Evolutionary conservation across 2,113 vertebrate species (phyloP).

Genomic region (Mus pahari): DNA sequence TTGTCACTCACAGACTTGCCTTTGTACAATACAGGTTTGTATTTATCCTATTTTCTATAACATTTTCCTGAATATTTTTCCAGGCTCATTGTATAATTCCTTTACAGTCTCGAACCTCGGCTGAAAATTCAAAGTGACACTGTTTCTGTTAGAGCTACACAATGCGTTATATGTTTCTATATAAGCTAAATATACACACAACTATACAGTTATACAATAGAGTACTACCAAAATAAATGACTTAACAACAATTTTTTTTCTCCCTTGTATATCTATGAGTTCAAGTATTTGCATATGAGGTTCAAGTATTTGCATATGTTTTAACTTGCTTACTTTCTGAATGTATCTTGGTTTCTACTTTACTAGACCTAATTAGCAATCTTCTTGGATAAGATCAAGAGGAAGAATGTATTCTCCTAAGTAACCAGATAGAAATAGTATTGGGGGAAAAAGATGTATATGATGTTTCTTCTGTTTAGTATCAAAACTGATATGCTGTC

Average conservation of each 20-base stretch:
- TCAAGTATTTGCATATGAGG: too few species aligned
- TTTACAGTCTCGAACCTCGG: background rate
- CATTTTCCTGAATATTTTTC: background rate
- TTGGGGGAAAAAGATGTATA: background rate
- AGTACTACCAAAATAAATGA: background rate
- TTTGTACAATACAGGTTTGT: background rate
- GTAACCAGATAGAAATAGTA: background rate
- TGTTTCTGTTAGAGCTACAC: background rate
- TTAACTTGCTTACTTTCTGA: background rate
- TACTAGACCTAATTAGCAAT: background rate
- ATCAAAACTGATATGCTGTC: background rate
- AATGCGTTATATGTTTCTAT: background rate
- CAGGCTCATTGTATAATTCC: background rate
- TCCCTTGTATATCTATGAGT: background rate
- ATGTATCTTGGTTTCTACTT: too few species aligned
- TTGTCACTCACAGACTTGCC: too few species aligned
- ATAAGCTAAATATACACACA: background rate
- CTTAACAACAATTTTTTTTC: background rate
- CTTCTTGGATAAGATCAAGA: background rate
- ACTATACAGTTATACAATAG: background rate
- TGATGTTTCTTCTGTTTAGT: background rate
- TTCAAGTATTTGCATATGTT: background rate
- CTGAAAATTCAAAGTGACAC: too few species aligned
- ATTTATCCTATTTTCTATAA: background rate
- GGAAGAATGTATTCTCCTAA: background rate